These are phyloP conservation scores for Coccyzus lansbergi DNA, from an alignment of 2,797 vertebrate species.

Conservation along the genomic window DNA sequence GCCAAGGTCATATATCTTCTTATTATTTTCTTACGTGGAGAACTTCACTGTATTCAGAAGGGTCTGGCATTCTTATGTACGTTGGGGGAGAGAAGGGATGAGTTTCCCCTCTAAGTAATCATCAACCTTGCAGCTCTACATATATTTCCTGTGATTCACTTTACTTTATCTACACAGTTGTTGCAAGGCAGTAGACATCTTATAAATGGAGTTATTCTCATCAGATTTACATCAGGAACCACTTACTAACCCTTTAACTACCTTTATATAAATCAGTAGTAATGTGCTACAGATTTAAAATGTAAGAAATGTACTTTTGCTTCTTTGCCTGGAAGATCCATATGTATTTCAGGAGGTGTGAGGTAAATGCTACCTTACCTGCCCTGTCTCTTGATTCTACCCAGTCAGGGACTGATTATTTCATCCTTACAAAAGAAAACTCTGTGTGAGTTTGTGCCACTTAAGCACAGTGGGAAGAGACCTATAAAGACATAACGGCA, in stretches of 20 bases:
- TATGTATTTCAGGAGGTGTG: not conserved
- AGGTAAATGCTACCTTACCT: conserved; percentile 25
- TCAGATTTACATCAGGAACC: not conserved
- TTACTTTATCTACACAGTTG: not conserved
- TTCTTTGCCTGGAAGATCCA: not conserved
- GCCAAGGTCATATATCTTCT: not conserved
- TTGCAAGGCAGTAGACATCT: not conserved
- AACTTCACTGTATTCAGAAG: not conserved
- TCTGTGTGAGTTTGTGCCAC: conserved; percentile 30
- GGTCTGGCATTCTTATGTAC: not conserved
- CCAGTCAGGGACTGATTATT: conserved; percentile 45
- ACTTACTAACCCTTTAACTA: not conserved
- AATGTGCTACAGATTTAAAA: not conserved
- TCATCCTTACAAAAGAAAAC: conserved; percentile 37
- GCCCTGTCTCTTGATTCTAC: conserved; percentile 10
- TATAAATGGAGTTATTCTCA: not conserved
- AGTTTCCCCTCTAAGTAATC: not conserved
- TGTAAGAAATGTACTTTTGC: not conserved
- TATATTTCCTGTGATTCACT: not conserved
- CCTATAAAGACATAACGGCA: conserved; percentile 39
- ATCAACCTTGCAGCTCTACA: not conserved
- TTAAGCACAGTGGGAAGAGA: conserved; percentile 53
- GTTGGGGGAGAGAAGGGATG: not conserved
- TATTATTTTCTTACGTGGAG: not conserved
- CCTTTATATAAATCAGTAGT: not conserved